phyloP scores from a whole-genome alignment of 2,113 vertebrate species.

The Atractosteus spatula region DNA sequence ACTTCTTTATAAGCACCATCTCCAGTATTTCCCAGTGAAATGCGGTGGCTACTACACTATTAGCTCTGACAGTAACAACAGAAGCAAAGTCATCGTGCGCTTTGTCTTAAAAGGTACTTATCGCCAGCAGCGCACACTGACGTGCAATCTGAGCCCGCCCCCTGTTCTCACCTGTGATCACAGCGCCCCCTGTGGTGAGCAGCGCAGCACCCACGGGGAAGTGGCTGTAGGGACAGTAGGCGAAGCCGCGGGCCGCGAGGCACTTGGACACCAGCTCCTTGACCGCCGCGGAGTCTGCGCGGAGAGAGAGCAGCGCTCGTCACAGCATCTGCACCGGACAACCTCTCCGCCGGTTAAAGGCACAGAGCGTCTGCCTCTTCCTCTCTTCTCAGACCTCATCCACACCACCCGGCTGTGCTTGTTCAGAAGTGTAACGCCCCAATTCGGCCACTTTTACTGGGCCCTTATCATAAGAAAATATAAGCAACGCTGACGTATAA shows the following conservation, averaged over 20 bases:
- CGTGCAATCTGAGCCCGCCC: neutral
- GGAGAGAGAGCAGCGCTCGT: neutral
- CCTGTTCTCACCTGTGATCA: conserved; percentile 76
- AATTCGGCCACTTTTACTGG: no score
- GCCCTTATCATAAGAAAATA: no score
- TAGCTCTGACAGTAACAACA: neutral
- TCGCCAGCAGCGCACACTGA: no score
- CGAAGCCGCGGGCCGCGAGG: conserved; percentile 70
- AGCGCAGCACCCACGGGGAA: conserved; percentile 87
- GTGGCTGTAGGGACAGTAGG: conserved; percentile 87
- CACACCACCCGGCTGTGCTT: no score
- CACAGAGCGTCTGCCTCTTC: no score
- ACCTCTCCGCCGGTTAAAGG: no score
- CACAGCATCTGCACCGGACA: no score
- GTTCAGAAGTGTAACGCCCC: no score
- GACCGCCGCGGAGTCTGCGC: conserved; percentile 41
- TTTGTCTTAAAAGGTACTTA: no score
- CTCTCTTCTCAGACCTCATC: no score
- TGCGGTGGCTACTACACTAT: neutral
- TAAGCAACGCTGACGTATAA: no score
- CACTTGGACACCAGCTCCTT: conserved; percentile 68
- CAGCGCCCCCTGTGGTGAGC: conserved; percentile 71
- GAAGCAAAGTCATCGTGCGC: neutral
- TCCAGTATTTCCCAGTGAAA: no score
- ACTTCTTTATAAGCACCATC: neutral